These are phyloP conservation scores for Lutraria lutraria DNA, from an alignment of 2,888 invertebrate species.

Conservation along the genomic window DNA sequence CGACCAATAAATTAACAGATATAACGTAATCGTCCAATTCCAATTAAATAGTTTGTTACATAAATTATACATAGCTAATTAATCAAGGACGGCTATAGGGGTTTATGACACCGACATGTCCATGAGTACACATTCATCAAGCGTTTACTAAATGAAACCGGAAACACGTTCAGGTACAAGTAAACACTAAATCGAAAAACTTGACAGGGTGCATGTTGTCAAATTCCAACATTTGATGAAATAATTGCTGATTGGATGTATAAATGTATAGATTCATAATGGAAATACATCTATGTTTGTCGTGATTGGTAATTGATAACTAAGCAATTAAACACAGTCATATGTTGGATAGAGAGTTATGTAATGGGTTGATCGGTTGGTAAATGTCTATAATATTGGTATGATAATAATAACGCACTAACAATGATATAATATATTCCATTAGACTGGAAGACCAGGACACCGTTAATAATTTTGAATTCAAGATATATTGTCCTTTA, in stretches of 20 bases:
- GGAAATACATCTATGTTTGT: slow-evolving; percentile 32
- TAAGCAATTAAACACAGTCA: background rate
- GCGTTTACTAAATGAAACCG: background rate
- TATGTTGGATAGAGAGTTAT: background rate
- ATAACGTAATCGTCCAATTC: too few species aligned
- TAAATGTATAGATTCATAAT: background rate
- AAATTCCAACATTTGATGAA: background rate
- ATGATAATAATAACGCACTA: too few species aligned
- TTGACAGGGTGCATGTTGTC: background rate
- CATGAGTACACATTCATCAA: background rate
- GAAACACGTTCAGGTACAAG: background rate
- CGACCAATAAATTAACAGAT: too few species aligned
- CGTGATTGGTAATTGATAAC: slow-evolving; percentile 15
- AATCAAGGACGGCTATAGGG: background rate
- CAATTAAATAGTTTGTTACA: too few species aligned
- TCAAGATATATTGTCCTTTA: too few species aligned
- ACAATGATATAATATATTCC: too few species aligned
- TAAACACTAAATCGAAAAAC: background rate
- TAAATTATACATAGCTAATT: background rate
- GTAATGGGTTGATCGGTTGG: background rate
- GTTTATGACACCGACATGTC: background rate
- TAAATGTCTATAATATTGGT: background rate
- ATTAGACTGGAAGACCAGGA: too few species aligned
- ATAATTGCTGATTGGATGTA: background rate
- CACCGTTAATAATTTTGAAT: too few species aligned